A percentile compares a stretch with the other conserved stretches of the same genome.
Conservation (phyloP, 2,888 invertebrate species). For the Chaitophorus viminalis region DNA sequence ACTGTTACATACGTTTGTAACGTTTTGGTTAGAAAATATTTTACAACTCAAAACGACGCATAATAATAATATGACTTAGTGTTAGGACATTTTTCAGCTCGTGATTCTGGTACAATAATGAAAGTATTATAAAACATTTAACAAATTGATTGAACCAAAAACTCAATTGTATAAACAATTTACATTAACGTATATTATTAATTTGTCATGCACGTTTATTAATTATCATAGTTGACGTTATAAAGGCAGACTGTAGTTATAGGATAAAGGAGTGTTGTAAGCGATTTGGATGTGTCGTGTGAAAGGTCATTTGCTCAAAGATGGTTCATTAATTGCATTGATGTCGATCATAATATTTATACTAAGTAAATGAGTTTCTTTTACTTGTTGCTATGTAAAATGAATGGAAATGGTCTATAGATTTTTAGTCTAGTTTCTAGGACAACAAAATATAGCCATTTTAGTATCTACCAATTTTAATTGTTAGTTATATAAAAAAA, state of each 20-base stretch:
- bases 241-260: not conserved
- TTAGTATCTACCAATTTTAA: not conserved
- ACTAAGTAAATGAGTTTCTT: not conserved
- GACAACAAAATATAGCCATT: not conserved
- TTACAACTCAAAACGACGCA: no score
- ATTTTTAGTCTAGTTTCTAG: not conserved
- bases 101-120: no score
- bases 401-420: not conserved
- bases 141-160: no score
- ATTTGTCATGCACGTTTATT: not conserved
- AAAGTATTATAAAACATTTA: no score
- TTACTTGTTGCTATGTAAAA: not conserved
- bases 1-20: no score
- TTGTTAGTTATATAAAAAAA: not conserved
- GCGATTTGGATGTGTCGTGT: not conserved
- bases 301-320: not conserved
- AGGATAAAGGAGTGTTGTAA: not conserved
- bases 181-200: not conserved
- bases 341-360: not conserved
- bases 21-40: no score
- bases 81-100: no score
- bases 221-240: not conserved
- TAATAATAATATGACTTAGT: no score
- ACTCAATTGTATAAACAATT: no score
- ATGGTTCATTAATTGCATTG: not conserved